Conservation (phyloP, 2,797 vertebrate species). For the Sparus aurata region DNA sequence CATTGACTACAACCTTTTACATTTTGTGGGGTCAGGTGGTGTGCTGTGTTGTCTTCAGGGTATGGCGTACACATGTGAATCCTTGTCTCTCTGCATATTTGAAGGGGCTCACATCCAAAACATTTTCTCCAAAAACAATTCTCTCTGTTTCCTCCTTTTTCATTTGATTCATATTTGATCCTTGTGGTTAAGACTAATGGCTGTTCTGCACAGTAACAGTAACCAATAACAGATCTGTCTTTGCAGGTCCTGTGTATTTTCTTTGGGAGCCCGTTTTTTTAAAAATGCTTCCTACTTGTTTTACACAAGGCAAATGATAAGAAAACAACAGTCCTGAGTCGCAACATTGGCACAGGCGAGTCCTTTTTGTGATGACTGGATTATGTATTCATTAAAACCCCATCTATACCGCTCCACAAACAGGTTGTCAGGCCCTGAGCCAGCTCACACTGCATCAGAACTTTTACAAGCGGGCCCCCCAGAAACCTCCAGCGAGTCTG, state of each 20-base stretch:
- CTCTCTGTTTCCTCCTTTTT: conserved; percentile 15
- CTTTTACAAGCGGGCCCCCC: conserved; percentile 85
- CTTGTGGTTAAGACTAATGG: conserved; percentile 43
- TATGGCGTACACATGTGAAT: conserved; percentile 3
- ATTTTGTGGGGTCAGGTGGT: background rate
- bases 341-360: conserved; percentile 58
- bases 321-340: conserved; percentile 54
- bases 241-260: conserved; percentile 54
- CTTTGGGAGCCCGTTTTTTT: conserved; percentile 36
- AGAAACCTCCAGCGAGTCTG: conserved; percentile 81
- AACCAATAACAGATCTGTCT: conserved; percentile 49
- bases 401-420: conserved; percentile 81
- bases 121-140: background rate
- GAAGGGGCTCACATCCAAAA: background rate
- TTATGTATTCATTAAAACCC: conserved; percentile 84
- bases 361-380: conserved; percentile 73
- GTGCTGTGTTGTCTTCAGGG: background rate
- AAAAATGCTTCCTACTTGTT: conserved; percentile 38
- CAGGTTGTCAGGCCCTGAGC: conserved; percentile 84
- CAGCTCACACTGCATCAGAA: conserved; percentile 78
- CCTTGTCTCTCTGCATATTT: background rate
- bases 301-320: conserved; percentile 38
- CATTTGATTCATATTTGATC: conserved; percentile 43
- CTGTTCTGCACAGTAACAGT: conserved; percentile 48
- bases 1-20: conserved; percentile 22